These are phyloP conservation scores for Sinhomidia bicolor DNA, from an alignment of 2,888 invertebrate species.

Conservation along the genomic window DNA sequence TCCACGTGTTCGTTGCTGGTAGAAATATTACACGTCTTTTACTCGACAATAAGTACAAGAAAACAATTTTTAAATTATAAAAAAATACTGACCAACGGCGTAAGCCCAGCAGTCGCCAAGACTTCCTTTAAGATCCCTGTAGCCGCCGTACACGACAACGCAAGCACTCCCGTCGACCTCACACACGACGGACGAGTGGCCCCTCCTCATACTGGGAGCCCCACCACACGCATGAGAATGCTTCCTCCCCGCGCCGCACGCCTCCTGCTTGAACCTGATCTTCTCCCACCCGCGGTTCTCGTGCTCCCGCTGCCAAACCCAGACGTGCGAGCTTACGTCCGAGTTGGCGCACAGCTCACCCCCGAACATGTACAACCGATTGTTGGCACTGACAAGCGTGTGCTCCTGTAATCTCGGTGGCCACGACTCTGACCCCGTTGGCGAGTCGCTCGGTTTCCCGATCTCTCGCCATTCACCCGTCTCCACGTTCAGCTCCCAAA, in stretches of 20 bases:
- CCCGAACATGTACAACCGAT: constrained; percentile 91
- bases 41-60: too few species aligned
- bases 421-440: constrained; percentile 84
- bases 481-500: constrained; percentile 92
- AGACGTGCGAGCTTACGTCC: constrained; percentile 47
- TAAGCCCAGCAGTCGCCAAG: constrained; percentile 93
- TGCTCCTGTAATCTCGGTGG: constrained; percentile 93
- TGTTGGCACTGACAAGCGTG: constrained; percentile 89
- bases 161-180: constrained; percentile 84
- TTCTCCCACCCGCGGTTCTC: constrained; percentile 43
- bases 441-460: constrained; percentile 79
- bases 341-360: constrained; percentile 84
- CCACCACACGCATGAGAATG: too few species aligned
- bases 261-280: constrained; percentile 54
- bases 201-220: constrained; percentile 89
- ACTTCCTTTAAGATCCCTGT: constrained; percentile 91
- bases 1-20: constrained; percentile 92
- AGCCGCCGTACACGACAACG: constrained; percentile 94
- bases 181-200: constrained; percentile 91
- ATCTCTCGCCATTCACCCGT: constrained; percentile 77
- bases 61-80: too few species aligned
- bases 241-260: neutral
- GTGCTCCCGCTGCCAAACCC: constrained; percentile 57
- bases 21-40: too few species aligned
- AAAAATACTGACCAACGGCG: constrained; percentile 90